phyloP scores from a whole-genome alignment of 1,140 invertebrate species.

The Periplaneta americana region DNA sequence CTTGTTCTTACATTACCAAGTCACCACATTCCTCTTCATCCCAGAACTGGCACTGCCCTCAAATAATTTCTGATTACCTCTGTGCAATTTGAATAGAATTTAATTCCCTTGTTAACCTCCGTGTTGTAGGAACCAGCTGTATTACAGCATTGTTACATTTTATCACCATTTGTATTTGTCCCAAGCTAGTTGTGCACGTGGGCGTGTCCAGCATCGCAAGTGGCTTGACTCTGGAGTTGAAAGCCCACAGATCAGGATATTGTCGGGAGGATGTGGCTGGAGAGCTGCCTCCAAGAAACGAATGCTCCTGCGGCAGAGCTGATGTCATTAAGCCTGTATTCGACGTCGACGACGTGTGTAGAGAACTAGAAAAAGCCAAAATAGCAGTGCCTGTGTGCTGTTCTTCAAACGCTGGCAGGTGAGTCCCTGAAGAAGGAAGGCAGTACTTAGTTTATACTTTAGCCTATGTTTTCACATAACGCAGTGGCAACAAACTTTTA shows the following conservation, averaged over 20 bases:
- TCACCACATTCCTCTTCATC: too few species aligned
- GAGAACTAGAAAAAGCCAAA: background rate
- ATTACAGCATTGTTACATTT: background rate
- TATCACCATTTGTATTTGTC: background rate
- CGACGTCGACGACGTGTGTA: slow-evolving; percentile 1
- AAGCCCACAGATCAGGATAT: slow-evolving; percentile 10
- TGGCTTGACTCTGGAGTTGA: background rate
- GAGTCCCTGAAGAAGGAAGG: too few species aligned
- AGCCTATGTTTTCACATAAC: too few species aligned
- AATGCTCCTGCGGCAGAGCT: background rate
- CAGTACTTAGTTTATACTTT: too few species aligned
- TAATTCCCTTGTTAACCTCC: background rate
- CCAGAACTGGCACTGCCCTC: too few species aligned
- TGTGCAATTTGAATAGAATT: too few species aligned
- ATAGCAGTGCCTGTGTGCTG: background rate
- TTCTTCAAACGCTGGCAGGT: slow-evolving; percentile 17
- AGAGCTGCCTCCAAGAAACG: background rate
- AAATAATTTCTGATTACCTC: too few species aligned
- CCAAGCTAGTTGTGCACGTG: slow-evolving; percentile 15
- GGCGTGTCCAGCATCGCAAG: slow-evolving; percentile 12
- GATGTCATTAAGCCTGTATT: slow-evolving; percentile 4
- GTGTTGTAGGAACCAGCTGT: background rate
- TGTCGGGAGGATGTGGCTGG: background rate
- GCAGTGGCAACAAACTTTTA: too few species aligned
- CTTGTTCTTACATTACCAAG: too few species aligned